These are phyloP conservation scores for Callopanchax toddi DNA, from an alignment of 2,113 vertebrate species.

Conservation along the genomic window DNA sequence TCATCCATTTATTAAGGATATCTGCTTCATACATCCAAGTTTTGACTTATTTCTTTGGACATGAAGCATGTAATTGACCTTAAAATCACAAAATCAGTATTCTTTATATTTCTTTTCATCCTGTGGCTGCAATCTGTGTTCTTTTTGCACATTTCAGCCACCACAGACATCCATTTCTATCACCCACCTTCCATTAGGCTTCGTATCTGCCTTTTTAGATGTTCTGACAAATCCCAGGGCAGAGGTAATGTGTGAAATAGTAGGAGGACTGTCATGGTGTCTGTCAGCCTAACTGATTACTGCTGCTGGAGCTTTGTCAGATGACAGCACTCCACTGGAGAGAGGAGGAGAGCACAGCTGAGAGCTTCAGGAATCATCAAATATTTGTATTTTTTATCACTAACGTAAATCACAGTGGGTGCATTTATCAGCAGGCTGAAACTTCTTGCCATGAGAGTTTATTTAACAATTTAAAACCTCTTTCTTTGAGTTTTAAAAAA, in stretches of 20 bases:
- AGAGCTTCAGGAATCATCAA: background rate
- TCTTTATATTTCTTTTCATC: background rate
- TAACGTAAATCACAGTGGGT: background rate
- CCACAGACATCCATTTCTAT: background rate
- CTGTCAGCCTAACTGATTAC: background rate
- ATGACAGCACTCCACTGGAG: background rate
- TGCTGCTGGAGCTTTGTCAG: background rate
- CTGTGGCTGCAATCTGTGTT: rapidly evolving
- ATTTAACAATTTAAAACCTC: too few species aligned
- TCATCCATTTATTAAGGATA: too few species aligned
- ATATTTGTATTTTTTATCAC: background rate
- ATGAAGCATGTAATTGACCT: too few species aligned
- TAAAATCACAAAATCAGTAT: too few species aligned
- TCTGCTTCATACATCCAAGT: too few species aligned
- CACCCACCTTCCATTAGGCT: background rate
- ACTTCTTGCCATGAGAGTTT: too few species aligned
- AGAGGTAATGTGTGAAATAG: background rate
- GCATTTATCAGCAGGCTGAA: background rate
- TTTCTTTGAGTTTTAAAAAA: too few species aligned
- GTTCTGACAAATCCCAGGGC: background rate
- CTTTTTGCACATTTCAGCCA: background rate
- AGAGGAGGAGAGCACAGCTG: background rate
- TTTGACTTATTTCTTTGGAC: too few species aligned
- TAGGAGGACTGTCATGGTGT: background rate
- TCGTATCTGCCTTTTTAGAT: background rate